phyloP scores from a whole-genome alignment of 2,113 vertebrate species.

The Otis tarda region DNA sequence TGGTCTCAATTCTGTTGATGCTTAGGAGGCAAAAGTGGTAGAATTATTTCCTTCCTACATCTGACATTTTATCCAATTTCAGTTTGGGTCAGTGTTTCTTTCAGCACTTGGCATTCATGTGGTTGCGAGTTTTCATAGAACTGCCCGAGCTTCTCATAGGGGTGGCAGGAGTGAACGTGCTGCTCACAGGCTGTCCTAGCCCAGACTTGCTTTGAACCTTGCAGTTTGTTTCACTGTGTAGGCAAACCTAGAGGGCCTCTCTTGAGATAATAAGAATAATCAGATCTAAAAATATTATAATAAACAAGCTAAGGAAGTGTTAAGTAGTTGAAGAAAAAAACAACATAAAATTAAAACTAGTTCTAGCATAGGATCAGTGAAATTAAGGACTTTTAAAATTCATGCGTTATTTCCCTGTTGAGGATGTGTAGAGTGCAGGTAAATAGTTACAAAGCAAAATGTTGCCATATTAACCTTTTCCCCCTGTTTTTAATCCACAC shows the following conservation, averaged over 20 bases:
- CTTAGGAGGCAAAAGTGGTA: not conserved
- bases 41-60: not conserved
- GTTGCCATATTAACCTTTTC: not conserved
- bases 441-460: slow-evolving; percentile 8
- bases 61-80: not conserved
- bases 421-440: not conserved
- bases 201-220: not conserved
- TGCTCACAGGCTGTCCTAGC: not conserved
- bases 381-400: not conserved
- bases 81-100: not conserved
- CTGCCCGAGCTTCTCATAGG: not conserved
- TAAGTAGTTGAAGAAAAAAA: not conserved
- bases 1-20: not conserved
- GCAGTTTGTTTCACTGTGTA: not conserved
- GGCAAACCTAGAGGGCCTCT: not conserved
- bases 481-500: not conserved
- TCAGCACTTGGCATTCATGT: not conserved
- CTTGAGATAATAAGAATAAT: not conserved
- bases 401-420: not conserved
- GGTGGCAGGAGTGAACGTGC: not conserved
- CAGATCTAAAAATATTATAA: too few species aligned
- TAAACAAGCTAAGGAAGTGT: not conserved
- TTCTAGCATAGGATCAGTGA: not conserved
- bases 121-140: not conserved
- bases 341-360: not conserved